Percentiles rank a stretch among this genome's conserved stretches.
Conservation (phyloP, 2,797 vertebrate genomes). For the Anguilla obscura region DNA sequence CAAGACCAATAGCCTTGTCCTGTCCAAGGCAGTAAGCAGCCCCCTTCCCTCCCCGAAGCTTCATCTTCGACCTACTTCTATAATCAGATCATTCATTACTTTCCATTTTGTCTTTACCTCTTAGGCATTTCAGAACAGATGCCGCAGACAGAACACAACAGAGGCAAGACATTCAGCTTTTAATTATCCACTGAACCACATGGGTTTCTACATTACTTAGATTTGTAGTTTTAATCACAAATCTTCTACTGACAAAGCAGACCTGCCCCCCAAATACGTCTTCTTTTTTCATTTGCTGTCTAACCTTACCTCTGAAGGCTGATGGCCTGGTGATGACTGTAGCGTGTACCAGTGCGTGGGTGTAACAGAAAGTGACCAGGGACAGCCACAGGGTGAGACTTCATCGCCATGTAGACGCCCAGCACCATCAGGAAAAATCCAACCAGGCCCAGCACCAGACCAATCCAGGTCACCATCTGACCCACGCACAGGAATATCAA, state of each 20-base stretch:
- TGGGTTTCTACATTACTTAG: neutral
- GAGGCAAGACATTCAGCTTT: neutral
- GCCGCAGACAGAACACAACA: neutral
- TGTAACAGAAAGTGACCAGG: slow-evolving; percentile 75
- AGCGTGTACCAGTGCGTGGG: slow-evolving; percentile 74
- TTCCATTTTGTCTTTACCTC: slow-evolving; percentile 26
- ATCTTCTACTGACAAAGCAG: neutral
- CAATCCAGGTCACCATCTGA: slow-evolving; percentile 39
- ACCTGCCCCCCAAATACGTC: neutral
- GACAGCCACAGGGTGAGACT: slow-evolving; percentile 65
- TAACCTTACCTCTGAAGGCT: slow-evolving; percentile 73
- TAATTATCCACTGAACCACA: neutral
- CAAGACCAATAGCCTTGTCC: slow-evolving; percentile 36
- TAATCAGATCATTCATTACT: slow-evolving; percentile 53
- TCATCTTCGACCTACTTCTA: slow-evolving; percentile 58
- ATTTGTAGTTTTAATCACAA: neutral
- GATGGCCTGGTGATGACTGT: slow-evolving; percentile 72
- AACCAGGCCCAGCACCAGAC: slow-evolving; percentile 55
- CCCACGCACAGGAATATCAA: slow-evolving; percentile 48
- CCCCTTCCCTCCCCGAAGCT: slow-evolving; percentile 29
- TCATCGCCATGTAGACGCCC: slow-evolving; percentile 69
- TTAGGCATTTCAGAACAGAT: neutral
- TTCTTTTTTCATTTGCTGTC: neutral
- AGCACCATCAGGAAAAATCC: slow-evolving; percentile 62
- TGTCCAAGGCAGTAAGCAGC: slow-evolving; percentile 13